A percentile compares a stretch with the other conserved stretches of the same genome.
Evolutionary conservation across 2,113 vertebrate species (phyloP).

Genomic region (Procavia capensis): DNA sequence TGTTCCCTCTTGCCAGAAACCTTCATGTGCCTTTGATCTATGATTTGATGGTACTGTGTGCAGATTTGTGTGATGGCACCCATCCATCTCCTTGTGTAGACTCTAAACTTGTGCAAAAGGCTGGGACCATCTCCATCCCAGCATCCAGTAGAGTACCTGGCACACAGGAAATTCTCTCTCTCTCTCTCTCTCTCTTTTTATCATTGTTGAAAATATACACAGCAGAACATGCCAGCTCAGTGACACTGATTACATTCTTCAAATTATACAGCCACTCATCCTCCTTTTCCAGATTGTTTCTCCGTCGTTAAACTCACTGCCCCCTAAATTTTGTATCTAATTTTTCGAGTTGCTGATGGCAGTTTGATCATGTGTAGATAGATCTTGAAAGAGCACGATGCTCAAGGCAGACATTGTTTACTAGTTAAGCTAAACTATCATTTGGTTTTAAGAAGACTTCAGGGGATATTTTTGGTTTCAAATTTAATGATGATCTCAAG

Average conservation of each 20-base stretch:
- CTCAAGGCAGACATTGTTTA: no score
- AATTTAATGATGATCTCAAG: no score
- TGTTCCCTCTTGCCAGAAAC: neutral
- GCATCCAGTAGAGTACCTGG: neutral
- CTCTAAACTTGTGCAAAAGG: neutral
- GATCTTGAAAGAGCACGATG: neutral
- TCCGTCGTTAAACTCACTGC: neutral
- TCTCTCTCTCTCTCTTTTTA: neutral
- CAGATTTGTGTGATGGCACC: neutral
- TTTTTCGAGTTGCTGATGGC: neutral
- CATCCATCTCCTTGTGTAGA: neutral
- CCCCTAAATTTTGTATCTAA: neutral
- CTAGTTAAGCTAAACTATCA: no score
- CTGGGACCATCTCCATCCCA: neutral
- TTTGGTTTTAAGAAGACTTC: no score
- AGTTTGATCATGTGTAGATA: neutral
- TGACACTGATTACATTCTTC: neutral
- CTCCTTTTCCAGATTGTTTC: neutral
- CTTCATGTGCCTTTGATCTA: fast-evolving
- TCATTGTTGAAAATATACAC: neutral
- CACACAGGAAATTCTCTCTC: neutral
- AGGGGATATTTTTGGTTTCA: no score
- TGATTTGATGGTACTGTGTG: neutral
- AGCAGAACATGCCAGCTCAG: neutral
- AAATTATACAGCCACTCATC: neutral